Evolutionary conservation across 2,888 invertebrate species (phyloP).

Genomic region (Sycophila texana): DNA sequence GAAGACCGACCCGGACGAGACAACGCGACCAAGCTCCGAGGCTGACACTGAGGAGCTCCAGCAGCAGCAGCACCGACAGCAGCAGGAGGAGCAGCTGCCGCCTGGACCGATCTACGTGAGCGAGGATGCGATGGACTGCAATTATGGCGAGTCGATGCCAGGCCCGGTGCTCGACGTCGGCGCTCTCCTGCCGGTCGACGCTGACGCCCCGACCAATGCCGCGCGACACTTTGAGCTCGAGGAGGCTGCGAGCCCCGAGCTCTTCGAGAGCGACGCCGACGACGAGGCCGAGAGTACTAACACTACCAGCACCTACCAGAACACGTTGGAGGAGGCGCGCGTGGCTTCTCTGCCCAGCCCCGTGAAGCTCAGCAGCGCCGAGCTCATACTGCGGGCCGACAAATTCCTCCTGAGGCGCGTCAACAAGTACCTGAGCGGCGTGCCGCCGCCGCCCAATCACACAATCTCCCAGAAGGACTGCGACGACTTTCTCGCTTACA

Average conservation of each 20-base stretch:
- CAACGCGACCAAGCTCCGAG: background rate
- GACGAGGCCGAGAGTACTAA: slow-evolving; percentile 58
- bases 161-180: no score
- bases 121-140: slow-evolving; percentile 57
- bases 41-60: background rate
- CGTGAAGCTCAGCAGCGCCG: slow-evolving; percentile 62
- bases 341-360: slow-evolving; percentile 52
- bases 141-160: slow-evolving; percentile 48
- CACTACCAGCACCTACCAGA: slow-evolving; percentile 42
- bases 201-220: background rate
- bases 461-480: slow-evolving; percentile 83
- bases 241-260: slow-evolving; percentile 68
- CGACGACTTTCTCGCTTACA: slow-evolving; percentile 80
- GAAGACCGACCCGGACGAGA: slow-evolving; percentile 17
- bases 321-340: slow-evolving; percentile 27
- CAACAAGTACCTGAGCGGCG: slow-evolving; percentile 81
- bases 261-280: slow-evolving; percentile 71
- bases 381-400: slow-evolving; percentile 71
- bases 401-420: slow-evolving; percentile 74
- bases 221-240: background rate
- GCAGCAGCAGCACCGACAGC: no score
- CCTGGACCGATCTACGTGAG: slow-evolving; percentile 44
- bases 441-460: slow-evolving; percentile 86
- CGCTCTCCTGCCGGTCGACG: background rate
- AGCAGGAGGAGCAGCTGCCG: slow-evolving; percentile 1